Percentiles rank a stretch among this genome's conserved stretches.
Conservation (phyloP, 30 jellyfish, hydroid and myxozoan genomes). For the Pelagia noctiluca region DNA sequence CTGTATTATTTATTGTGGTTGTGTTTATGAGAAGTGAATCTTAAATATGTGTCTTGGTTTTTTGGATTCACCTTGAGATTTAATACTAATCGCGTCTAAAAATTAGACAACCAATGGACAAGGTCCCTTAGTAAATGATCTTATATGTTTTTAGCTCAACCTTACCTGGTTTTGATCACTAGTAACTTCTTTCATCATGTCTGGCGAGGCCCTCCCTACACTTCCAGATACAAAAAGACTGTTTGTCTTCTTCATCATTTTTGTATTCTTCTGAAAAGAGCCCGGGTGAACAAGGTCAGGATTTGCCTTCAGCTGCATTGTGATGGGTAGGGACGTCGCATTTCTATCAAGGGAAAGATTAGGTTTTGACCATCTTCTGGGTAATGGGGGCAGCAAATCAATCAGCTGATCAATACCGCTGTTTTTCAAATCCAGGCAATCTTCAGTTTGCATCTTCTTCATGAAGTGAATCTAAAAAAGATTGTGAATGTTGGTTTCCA, state of each 20-base stretch:
- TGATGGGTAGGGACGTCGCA: constrained; percentile 62
- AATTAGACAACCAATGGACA: too few relatives aligned
- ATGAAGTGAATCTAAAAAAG: constrained; percentile 60
- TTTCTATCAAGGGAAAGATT: constrained; percentile 15
- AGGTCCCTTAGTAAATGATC: too few relatives aligned
- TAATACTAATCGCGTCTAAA: too few relatives aligned
- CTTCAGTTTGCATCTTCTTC: constrained; percentile 53
- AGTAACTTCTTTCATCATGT: not conserved
- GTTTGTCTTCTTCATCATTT: constrained; percentile 27
- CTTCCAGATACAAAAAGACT: constrained; percentile 44
- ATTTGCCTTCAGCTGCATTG: constrained; percentile 62
- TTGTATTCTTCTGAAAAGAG: constrained; percentile 31
- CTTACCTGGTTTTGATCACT: constrained; percentile 19
- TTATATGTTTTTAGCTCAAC: not conserved
- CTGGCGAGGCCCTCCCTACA: not conserved
- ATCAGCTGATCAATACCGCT: constrained; percentile 82
- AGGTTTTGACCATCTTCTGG: constrained; percentile 90
- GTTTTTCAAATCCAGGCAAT: constrained; percentile 38
- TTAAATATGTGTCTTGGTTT: too few relatives aligned
- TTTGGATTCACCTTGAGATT: too few relatives aligned
- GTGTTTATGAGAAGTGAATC: too few relatives aligned
- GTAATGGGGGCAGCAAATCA: constrained; percentile 83
- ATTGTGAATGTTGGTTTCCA: not conserved
- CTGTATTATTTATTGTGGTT: too few relatives aligned
- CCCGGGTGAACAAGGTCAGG: constrained; percentile 64